These are phyloP conservation scores for Etheostoma cragini DNA, from an alignment of 2,113 vertebrate genomes.

Conservation along the genomic window DNA sequence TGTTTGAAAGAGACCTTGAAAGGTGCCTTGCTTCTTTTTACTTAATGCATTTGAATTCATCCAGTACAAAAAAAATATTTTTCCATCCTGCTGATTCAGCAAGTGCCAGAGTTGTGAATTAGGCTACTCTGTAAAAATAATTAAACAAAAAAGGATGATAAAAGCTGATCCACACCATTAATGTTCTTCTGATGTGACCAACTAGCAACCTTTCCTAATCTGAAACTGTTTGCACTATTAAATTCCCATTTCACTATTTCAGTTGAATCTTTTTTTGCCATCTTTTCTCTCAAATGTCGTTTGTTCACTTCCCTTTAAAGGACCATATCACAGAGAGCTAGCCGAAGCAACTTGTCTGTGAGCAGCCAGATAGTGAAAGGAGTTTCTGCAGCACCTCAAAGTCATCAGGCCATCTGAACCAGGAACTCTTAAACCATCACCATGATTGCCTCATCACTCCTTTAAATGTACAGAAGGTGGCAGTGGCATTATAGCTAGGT, in stretches of 20 bases:
- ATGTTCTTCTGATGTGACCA: not conserved
- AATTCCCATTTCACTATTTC: slow-evolving; percentile 12
- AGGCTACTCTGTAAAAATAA: not conserved
- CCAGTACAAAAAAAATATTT: not conserved
- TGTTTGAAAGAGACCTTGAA: slow-evolving; percentile 31
- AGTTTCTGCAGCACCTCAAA: slow-evolving; percentile 19
- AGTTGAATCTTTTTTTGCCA: slow-evolving; percentile 2
- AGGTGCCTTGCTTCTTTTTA: not conserved
- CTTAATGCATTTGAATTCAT: not conserved
- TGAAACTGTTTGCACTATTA: slow-evolving; percentile 17
- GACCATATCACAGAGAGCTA: not conserved
- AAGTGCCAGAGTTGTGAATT: not conserved
- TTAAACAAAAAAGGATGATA: not conserved
- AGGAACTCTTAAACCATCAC: slow-evolving; percentile 27
- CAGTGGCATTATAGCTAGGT: slow-evolving; percentile 9
- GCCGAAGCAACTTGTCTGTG: slow-evolving; percentile 7
- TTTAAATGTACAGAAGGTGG: slow-evolving; percentile 20
- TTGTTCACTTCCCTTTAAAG: slow-evolving; percentile 34
- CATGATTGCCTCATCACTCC: slow-evolving; percentile 2
- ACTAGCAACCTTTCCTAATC: slow-evolving; percentile 3
- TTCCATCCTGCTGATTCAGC: slow-evolving; percentile 8
- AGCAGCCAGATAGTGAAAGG: slow-evolving; percentile 20
- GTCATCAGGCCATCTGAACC: slow-evolving; percentile 24
- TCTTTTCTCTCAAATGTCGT: slow-evolving; percentile 22
- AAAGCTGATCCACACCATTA: not conserved